These are phyloP conservation scores for Cheilosia vernalis DNA, from an alignment of 2,888 invertebrate species.

Conservation along the genomic window DNA sequence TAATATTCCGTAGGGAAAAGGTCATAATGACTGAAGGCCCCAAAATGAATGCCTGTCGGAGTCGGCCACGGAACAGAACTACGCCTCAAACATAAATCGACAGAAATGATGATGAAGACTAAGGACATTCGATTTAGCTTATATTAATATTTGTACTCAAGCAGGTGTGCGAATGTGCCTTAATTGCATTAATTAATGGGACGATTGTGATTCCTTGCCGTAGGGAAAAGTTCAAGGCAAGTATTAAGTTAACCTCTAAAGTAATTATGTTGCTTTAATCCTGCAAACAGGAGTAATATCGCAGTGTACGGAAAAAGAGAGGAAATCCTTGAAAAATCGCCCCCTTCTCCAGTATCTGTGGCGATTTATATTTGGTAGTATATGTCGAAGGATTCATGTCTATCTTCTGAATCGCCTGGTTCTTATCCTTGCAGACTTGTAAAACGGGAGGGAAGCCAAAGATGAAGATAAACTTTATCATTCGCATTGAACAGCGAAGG, in stretches of 20 bases:
- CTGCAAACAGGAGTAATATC: not conserved
- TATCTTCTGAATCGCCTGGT: not conserved
- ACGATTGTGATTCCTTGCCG: too few species aligned
- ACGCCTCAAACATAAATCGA: not conserved
- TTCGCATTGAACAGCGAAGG: constrained; percentile 14
- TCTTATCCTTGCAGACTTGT: not conserved
- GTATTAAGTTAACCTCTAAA: too few species aligned
- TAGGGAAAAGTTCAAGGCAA: too few species aligned
- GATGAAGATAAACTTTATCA: not conserved
- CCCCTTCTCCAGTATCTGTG: not conserved
- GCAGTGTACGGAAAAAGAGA: too few species aligned
- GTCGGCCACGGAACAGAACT: not conserved
- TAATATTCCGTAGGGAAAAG: constrained; percentile 21
- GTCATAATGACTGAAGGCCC: constrained; percentile 39
- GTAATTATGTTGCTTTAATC: too few species aligned
- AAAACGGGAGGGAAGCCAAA: not conserved
- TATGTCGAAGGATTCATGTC: not conserved
- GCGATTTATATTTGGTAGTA: not conserved
- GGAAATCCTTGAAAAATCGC: too few species aligned
- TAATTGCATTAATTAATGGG: too few species aligned
- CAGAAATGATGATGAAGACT: constrained; percentile 4
- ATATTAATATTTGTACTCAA: too few species aligned
- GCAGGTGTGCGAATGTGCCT: too few species aligned
- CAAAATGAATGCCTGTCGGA: constrained; percentile 33
- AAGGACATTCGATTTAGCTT: not conserved